A percentile compares a stretch with the other conserved stretches of the same genome.
phyloP scores from a whole-genome alignment of 2,888 invertebrate genomes.

The Chesias legatella region DNA sequence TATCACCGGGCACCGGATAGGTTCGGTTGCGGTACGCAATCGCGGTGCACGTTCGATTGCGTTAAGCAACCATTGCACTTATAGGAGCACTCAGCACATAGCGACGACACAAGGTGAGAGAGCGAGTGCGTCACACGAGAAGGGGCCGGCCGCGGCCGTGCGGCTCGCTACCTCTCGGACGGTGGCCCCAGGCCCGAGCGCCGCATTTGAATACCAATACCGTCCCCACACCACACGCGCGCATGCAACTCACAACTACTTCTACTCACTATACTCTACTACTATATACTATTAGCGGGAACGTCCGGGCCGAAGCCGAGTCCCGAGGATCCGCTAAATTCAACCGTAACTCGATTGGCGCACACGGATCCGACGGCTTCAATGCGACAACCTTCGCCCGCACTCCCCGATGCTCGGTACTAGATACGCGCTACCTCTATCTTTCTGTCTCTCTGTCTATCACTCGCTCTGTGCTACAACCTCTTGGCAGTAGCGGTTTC shows the following conservation, averaged over 20 bases:
- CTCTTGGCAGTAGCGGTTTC: conserved; percentile 76
- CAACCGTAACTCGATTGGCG: conserved; percentile 42
- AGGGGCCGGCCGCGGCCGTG: conserved; percentile 22
- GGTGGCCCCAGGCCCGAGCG: conserved; percentile 77
- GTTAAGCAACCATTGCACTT: conserved; percentile 62
- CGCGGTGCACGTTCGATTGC: conserved; percentile 35
- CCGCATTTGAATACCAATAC: conserved; percentile 89
- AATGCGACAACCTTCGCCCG: conserved; percentile 65
- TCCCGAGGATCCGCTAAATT: conserved; percentile 71
- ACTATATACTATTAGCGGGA: conserved; percentile 73
- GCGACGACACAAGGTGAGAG: conserved; percentile 79
- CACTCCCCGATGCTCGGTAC: conserved; percentile 68
- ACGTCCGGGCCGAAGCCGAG: conserved; percentile 64
- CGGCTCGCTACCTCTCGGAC: conserved; percentile 9
- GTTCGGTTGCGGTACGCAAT: conserved; percentile 57
- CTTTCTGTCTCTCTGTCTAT: conserved; percentile 75
- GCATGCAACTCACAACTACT: conserved; percentile 78
- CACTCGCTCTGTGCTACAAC: conserved; percentile 73
- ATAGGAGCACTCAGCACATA: conserved; percentile 78
- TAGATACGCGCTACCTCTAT: conserved; percentile 73
- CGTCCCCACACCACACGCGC: conserved; percentile 78
- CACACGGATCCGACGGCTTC: conserved; percentile 63
- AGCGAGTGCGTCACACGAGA: conserved; percentile 69
- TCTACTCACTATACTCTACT: conserved; percentile 76
- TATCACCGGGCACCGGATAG: conserved; percentile 78